Conservation (phyloP, 2,113 vertebrate species). For the Hippocampus zosterae region DNA sequence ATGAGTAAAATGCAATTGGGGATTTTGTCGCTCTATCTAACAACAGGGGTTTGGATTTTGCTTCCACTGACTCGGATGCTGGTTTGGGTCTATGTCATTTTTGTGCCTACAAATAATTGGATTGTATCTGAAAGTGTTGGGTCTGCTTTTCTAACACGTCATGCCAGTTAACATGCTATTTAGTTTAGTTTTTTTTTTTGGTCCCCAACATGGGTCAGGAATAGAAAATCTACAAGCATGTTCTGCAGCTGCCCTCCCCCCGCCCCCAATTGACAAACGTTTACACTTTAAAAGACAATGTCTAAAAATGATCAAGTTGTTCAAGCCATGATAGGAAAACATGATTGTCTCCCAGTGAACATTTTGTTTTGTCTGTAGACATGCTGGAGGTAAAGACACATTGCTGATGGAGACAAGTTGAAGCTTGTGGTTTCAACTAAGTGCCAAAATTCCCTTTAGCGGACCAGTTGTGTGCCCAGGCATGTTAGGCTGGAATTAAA, state of each 20-base stretch:
- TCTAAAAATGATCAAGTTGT: background rate
- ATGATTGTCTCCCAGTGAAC: background rate
- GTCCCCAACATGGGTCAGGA: background rate
- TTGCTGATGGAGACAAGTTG: conserved; percentile 46
- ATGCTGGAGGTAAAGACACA: conserved; percentile 10
- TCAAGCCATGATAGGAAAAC: background rate
- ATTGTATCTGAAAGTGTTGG: background rate
- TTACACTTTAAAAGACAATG: background rate
- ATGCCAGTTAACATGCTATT: conserved; percentile 1
- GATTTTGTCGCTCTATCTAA: background rate
- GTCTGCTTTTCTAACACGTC: background rate
- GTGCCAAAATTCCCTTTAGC: conserved; percentile 18
- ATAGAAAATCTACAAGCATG: background rate
- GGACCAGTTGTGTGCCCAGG: conserved; percentile 40
- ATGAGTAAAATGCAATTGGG: background rate
- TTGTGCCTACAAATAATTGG: background rate
- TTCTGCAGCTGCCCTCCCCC: background rate
- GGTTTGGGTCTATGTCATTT: background rate
- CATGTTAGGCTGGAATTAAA: conserved; percentile 30
- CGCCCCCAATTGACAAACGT: background rate
- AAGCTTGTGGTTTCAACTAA: conserved; percentile 33
- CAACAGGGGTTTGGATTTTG: background rate
- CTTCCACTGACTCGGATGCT: background rate
- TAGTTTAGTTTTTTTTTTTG: conserved; percentile 13
- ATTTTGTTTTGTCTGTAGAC: conserved; percentile 34